Percentiles rank a stretch among this genome's conserved stretches.
Conservation (phyloP, 2,797 vertebrate species). For the Intellagama lesueurii region DNA sequence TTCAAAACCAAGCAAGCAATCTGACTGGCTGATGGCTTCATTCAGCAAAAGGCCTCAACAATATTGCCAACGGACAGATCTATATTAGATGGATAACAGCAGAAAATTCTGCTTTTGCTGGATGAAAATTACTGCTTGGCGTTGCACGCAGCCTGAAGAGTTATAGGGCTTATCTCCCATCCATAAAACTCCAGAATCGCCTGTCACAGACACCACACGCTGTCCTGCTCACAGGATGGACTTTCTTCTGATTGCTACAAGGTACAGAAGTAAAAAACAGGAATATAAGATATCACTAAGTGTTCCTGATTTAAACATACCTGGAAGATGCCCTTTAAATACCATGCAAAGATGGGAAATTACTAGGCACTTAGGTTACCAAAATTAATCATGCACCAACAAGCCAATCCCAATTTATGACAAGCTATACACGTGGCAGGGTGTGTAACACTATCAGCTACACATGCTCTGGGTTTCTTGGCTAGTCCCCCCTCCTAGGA, state of each 20-base stretch:
- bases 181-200: neutral
- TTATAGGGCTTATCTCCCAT: neutral
- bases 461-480: too few species aligned
- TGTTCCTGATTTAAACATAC: neutral
- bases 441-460: too few species aligned
- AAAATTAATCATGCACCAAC: too few species aligned
- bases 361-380: neutral
- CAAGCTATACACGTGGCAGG: too few species aligned
- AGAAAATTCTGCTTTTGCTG: neutral
- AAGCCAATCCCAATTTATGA: too few species aligned
- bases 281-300: neutral
- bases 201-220: neutral
- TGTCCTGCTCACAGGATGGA: neutral
- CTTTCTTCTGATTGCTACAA: neutral
- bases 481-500: too few species aligned
- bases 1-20: neutral
- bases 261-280: neutral
- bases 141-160: neutral
- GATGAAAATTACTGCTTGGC: neutral
- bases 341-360: neutral
- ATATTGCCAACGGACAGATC: slow-evolving; percentile 3
- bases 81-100: neutral
- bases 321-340: neutral
- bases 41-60: neutral
- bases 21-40: neutral